Conservation (phyloP, 2,113 vertebrate genomes). For the Catharus minimus region DNA sequence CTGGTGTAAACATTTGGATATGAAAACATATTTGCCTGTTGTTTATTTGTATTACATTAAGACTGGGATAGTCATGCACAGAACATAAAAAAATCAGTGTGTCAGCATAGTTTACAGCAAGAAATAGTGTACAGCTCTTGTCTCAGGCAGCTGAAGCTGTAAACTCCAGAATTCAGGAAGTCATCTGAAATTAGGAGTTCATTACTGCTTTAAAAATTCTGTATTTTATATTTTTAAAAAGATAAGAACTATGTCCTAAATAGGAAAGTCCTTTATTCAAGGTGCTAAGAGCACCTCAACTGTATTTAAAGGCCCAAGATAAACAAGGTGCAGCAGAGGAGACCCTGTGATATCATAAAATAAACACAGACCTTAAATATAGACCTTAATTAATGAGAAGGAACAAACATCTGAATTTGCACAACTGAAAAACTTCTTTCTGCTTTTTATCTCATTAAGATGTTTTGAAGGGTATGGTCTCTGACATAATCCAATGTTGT, state of each 20-base stretch:
- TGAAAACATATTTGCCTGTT: neutral
- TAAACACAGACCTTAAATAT: neutral
- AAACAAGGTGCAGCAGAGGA: neutral
- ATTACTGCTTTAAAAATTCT: neutral
- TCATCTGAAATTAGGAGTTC: neutral
- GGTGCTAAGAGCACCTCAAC: neutral
- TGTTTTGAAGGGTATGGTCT: neutral
- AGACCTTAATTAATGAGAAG: neutral
- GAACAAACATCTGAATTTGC: neutral
- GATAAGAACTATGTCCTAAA: neutral
- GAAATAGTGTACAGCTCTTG: neutral
- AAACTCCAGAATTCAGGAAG: neutral
- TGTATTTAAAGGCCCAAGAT: neutral
- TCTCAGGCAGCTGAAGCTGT: neutral
- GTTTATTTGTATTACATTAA: neutral
- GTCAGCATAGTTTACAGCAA: neutral
- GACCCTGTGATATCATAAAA: neutral
- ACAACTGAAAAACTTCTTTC: neutral
- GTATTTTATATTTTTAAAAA: neutral
- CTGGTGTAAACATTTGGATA: neutral
- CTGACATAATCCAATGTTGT: neutral
- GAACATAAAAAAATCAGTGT: neutral
- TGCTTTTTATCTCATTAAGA: neutral
- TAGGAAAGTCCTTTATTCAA: neutral
- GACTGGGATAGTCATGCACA: neutral